Base-by-base conservation (phyloP, 2,888 invertebrate genomes). In the Tuberolachnus salignus region DNA sequence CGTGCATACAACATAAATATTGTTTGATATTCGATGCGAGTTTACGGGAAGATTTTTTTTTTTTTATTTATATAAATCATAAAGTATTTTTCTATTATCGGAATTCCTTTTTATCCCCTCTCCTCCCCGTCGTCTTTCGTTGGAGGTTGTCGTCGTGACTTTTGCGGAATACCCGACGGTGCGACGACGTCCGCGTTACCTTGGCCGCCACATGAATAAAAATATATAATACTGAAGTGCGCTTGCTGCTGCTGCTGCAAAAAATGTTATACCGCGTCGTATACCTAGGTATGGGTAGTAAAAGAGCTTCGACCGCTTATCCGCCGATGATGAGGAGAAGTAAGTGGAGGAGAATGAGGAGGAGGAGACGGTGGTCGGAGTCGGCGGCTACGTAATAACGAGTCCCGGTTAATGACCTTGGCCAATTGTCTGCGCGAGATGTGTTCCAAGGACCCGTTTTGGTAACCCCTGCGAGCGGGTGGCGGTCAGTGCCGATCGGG, bases 371-470 rank as follows among this genome's bases (percentile, higher is more conserved):
- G 19, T 19, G 23, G 21, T 53, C 42, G 4, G 61, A 10, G 21
- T 34, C 19, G 16, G 16, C 16, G 46, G 10, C 11, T 21, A 44
- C 9, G 26, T 44, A 44, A 64, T 66, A 57, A 55, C 55, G 66
- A 49, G 55, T 55, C 3, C 46, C 69, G 78, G 69, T 67, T 78
- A 69, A 78, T 59, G 75, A 67, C 75, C 75, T 78, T 69, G 78
- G 69, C 61, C 78, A 69, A 69, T 69, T 61, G 78, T 69, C 42
- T 42, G 34, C 55, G 51, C 6, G 14, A 49, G 19, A 69, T 49
- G 21, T 69, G 78, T 69, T 49, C 51, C 75, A 75, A 75, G 57
- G 67, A 67, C 67, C 34, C 34, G 49, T 49, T 55, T 75, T 78
- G 78, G 66, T 66, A 59, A 78, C 78, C 75, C 66, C 75, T 75